Conservation (phyloP, 2,888 invertebrate species). For the Cantharis lateralis region DNA sequence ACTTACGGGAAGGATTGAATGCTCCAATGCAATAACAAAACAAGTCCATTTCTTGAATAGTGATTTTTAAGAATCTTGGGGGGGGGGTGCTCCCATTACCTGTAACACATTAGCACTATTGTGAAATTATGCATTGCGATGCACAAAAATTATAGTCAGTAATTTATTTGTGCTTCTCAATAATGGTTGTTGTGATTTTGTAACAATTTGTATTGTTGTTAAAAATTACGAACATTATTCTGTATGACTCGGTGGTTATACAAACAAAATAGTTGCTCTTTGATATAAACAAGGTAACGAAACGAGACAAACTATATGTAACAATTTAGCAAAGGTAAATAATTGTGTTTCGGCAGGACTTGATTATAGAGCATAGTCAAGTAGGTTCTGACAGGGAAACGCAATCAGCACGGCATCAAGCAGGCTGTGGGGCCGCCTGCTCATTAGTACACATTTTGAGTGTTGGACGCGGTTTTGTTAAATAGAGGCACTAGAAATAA, state of each 20-base stretch:
- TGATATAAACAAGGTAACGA: constrained; percentile 24
- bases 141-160: background rate
- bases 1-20: no score
- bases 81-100: no score
- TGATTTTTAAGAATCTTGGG: no score
- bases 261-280: background rate
- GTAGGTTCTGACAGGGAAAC: constrained; percentile 37
- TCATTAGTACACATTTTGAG: constrained; percentile 33
- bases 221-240: background rate
- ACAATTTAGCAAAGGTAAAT: constrained; percentile 41
- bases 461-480: constrained; percentile 32
- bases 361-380: constrained; percentile 39
- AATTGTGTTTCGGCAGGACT: constrained; percentile 40
- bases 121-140: no score
- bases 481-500: constrained; percentile 26
- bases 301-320: constrained; percentile 26
- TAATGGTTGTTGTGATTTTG: background rate
- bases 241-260: background rate
- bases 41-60: no score
- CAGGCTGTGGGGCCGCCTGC: constrained; percentile 31
- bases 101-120: no score
- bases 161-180: background rate
- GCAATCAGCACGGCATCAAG: constrained; percentile 33
- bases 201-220: background rate
- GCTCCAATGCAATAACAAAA: no score